phyloP scores from a whole-genome alignment of 2,888 invertebrate species.

The Uropetala carovei region DNA sequence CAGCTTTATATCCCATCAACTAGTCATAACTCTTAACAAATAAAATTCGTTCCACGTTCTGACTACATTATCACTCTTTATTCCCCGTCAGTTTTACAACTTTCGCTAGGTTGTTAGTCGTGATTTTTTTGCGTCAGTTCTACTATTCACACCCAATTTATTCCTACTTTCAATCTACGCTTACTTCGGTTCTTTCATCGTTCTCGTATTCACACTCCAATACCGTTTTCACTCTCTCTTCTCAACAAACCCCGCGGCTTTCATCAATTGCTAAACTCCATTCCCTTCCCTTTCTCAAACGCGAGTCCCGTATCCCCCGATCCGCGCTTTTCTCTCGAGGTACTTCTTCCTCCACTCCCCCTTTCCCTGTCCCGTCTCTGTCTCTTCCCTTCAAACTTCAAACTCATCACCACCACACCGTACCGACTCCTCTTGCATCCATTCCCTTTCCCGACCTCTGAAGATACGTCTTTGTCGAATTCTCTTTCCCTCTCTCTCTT shows the following conservation, averaged over 20 bases:
- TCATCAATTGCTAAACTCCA: neutral
- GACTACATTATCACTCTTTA: too few species aligned
- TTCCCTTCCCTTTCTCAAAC: neutral
- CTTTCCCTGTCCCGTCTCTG: neutral
- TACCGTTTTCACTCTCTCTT: neutral
- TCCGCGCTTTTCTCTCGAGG: neutral
- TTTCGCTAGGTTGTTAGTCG: too few species aligned
- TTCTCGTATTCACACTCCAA: neutral
- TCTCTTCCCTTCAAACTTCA: neutral
- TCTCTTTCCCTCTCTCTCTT: neutral
- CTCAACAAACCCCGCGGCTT: neutral
- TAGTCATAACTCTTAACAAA: too few species aligned
- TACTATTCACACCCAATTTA: neutral
- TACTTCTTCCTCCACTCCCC: too few species aligned
- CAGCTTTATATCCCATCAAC: neutral
- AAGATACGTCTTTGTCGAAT: conserved; percentile 5
- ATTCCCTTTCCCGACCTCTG: neutral
- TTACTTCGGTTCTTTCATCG: neutral
- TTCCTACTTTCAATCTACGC: neutral
- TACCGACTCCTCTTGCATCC: neutral
- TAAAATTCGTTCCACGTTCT: too few species aligned
- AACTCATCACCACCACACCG: neutral
- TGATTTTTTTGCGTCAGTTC: too few species aligned
- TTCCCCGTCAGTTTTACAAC: too few species aligned
- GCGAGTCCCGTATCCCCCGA: neutral